Conservation (phyloP, 2,113 vertebrate genomes). For the Myiozetetes cayanensis region DNA sequence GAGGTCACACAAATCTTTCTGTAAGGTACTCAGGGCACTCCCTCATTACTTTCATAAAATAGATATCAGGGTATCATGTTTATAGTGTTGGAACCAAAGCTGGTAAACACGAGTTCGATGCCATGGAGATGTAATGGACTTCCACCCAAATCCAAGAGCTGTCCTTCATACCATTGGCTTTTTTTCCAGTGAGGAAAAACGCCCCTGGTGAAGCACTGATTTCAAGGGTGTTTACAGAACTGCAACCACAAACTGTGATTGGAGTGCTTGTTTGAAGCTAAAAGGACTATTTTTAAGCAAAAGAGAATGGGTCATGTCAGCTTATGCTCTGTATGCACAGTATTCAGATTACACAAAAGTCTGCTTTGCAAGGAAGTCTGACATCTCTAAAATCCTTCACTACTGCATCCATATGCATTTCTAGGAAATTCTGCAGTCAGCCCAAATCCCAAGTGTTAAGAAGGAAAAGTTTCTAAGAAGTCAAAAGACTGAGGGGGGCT, state of each 20-base stretch:
- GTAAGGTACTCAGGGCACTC: not conserved
- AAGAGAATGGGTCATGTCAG: not conserved
- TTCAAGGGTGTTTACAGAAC: not conserved
- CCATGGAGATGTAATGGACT: not conserved
- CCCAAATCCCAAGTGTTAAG: not conserved
- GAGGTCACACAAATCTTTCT: not conserved
- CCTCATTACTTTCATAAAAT: not conserved
- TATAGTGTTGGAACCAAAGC: not conserved
- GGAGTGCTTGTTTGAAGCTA: not conserved
- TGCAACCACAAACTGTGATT: not conserved
- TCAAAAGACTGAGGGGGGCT: not conserved
- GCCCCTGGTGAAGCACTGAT: not conserved
- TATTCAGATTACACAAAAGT: not conserved
- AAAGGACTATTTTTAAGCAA: not conserved
- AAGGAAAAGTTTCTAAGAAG: slow-evolving; percentile 51
- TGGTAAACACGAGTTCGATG: not conserved
- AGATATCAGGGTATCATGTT: not conserved
- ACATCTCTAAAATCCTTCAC: not conserved
- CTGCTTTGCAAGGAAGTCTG: not conserved
- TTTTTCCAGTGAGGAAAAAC: not conserved
- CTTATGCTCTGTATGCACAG: not conserved
- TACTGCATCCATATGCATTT: not conserved
- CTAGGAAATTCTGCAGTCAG: slow-evolving; percentile 22
- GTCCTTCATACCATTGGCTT: not conserved
- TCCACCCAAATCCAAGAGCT: not conserved